Conservation (phyloP, 30 jellyfish, hydroid and myxozoan genomes). For the Pseudorhiza aurosa region DNA sequence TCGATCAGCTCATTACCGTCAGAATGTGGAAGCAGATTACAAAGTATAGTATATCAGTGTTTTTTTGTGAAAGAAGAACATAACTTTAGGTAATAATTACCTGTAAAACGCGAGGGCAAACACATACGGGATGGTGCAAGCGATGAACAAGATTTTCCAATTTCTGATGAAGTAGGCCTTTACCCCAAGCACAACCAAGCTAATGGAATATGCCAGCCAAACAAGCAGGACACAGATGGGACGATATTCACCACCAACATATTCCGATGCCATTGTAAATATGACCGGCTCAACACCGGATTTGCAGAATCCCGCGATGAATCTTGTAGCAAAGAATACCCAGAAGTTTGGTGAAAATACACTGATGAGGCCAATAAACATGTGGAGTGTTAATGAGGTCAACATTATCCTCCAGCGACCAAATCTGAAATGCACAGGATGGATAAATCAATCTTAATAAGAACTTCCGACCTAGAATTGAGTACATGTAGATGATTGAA, state of each 20-base stretch:
- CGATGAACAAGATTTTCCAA: slow-evolving; percentile 61
- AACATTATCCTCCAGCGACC: slow-evolving; percentile 64
- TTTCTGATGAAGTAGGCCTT: slow-evolving; percentile 69
- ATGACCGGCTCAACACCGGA: slow-evolving; percentile 57
- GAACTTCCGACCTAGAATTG: too few relatives aligned
- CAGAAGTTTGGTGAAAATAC: slow-evolving; percentile 51
- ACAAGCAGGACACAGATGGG: not conserved
- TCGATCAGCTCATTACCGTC: too few relatives aligned
- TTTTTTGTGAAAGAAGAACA: too few relatives aligned
- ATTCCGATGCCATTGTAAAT: slow-evolving; percentile 59
- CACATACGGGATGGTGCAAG: slow-evolving; percentile 69
- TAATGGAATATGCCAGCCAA: not conserved
- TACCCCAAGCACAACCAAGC: not conserved
- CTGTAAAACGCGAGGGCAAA: slow-evolving; percentile 11
- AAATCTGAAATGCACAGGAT: slow-evolving; percentile 26
- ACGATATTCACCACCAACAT: not conserved
- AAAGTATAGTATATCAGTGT: too few relatives aligned
- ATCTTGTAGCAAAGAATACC: slow-evolving; percentile 16
- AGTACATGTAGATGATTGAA: not conserved
- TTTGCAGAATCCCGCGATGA: slow-evolving; percentile 61
- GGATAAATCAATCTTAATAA: too few relatives aligned
- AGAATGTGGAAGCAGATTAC: too few relatives aligned
- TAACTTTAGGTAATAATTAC: too few relatives aligned
- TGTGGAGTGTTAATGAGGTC: slow-evolving; percentile 7
- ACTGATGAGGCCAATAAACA: slow-evolving; percentile 50